A percentile compares a stretch with the other conserved stretches of the same genome.
phyloP scores from a whole-genome alignment of 2,888 invertebrate species.

The Sphaerophoria rueppellii region DNA sequence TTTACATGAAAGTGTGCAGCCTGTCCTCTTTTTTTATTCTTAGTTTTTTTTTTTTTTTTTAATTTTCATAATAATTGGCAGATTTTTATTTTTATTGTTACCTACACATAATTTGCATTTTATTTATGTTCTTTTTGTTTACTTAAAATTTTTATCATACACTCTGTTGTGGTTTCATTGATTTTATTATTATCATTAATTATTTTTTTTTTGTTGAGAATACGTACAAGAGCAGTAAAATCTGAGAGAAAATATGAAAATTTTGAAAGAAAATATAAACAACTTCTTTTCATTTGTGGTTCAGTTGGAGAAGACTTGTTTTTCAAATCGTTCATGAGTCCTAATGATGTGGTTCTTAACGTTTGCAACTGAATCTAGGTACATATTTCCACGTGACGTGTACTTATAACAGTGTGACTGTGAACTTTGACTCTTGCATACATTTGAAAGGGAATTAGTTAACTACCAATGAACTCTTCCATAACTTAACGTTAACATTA shows the following conservation, averaged over 20 bases:
- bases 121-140: conserved; percentile 34
- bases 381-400: no score
- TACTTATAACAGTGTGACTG: no score
- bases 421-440: no score
- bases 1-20: conserved; percentile 41
- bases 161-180: conserved; percentile 42
- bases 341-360: no score
- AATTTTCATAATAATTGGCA: conserved; percentile 35
- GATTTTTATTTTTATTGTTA: conserved; percentile 35
- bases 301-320: not conserved
- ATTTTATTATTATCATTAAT: conserved; percentile 20
- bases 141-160: conserved; percentile 27
- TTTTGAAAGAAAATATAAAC: conserved; percentile 33
- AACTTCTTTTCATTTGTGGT: conserved; percentile 3
- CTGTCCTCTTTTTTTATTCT: conserved; percentile 18
- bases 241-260: conserved; percentile 38
- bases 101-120: conserved; percentile 56
- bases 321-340: not conserved
- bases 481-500: no score
- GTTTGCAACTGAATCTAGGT: no score
- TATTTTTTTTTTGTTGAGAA: conserved; percentile 38
- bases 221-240: conserved; percentile 17
- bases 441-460: no score
- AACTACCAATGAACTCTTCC: no score
- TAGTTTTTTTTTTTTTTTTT: conserved; percentile 4